Percentiles rank a stretch among this genome's conserved stretches.
These are phyloP conservation scores for Dichetophora obliterata DNA, from an alignment of 2,888 invertebrate species.

Conservation along the genomic window DNA sequence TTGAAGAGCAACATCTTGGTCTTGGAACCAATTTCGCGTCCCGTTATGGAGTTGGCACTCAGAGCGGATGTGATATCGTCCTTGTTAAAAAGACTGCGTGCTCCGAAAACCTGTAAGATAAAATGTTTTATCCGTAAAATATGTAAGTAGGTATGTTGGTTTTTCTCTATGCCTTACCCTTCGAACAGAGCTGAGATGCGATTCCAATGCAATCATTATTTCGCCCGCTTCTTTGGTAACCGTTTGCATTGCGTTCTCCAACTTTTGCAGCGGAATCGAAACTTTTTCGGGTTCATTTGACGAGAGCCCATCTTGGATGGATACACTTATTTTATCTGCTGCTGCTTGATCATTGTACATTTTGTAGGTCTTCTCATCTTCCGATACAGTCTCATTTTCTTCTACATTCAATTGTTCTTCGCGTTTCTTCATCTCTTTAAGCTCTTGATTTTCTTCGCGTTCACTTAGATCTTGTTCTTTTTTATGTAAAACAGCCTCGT, in stretches of 20 bases:
- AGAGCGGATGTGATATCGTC: constrained; percentile 74
- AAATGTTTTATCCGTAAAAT: not conserved
- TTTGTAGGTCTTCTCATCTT: constrained; percentile 73
- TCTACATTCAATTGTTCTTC: constrained; percentile 59
- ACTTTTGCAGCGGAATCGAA: constrained; percentile 71
- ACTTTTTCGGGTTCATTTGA: constrained; percentile 73
- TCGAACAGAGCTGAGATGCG: constrained; percentile 59
- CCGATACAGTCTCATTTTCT: constrained; percentile 69
- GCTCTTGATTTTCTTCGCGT: constrained; percentile 48
- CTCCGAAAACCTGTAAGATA: constrained; percentile 60
- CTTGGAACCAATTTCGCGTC: constrained; percentile 63
- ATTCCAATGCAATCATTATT: constrained; percentile 75
- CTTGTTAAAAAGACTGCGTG: constrained; percentile 71
- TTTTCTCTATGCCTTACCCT: constrained; percentile 54
- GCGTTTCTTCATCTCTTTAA: constrained; percentile 61
- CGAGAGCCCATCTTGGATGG: constrained; percentile 69
- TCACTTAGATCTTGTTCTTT: constrained; percentile 41
- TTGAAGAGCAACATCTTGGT: constrained; percentile 81
- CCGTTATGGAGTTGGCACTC: constrained; percentile 75
- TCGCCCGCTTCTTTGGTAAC: constrained; percentile 66
- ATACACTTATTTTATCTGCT: constrained; percentile 66
- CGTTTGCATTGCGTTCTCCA: constrained; percentile 65
- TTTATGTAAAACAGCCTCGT: not conserved
- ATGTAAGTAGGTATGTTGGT: not conserved
- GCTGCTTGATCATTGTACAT: constrained; percentile 69